These are phyloP conservation scores for Andrena marginata DNA, from an alignment of 2,888 invertebrate genomes.

Conservation along the genomic window DNA sequence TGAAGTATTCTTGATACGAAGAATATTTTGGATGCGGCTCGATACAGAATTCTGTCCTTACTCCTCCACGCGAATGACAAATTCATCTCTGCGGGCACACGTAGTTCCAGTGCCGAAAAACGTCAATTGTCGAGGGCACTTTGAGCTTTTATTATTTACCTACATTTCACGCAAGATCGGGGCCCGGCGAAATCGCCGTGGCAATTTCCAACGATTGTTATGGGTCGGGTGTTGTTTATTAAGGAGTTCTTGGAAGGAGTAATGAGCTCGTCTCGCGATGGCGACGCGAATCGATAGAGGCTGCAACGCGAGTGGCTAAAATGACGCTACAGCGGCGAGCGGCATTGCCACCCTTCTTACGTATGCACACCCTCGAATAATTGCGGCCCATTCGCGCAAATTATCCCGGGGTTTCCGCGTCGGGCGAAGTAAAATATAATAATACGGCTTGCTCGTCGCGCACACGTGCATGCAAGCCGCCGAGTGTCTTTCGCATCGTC, in stretches of 20 bases:
- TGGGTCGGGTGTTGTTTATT: conserved; percentile 14
- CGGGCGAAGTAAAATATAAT: conserved; percentile 79
- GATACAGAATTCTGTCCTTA: too few species aligned
- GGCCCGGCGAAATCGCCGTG: background rate
- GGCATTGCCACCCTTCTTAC: conserved; percentile 74
- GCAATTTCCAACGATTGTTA: background rate
- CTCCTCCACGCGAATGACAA: too few species aligned
- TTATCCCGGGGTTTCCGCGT: conserved; percentile 80
- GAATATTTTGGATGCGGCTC: too few species aligned
- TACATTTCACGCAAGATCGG: too few species aligned
- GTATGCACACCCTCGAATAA: conserved; percentile 82
- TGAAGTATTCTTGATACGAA: too few species aligned
- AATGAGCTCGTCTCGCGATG: conserved; percentile 48
- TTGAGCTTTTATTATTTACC: too few species aligned
- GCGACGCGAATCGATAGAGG: conserved; percentile 65
- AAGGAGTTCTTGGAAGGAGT: conserved; percentile 39
- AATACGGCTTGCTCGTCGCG: conserved; percentile 68
- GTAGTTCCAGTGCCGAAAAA: too few species aligned
- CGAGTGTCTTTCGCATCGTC: conserved; percentile 62
- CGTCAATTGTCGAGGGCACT: too few species aligned
- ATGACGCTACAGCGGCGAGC: conserved; percentile 36
- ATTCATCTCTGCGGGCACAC: too few species aligned
- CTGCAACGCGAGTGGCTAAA: conserved; percentile 38
- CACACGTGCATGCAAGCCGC: conserved; percentile 55
- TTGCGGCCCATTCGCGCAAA: conserved; percentile 81